phyloP scores from a whole-genome alignment of 1,140 invertebrate genomes.

The Drosophila asahinai region DNA sequence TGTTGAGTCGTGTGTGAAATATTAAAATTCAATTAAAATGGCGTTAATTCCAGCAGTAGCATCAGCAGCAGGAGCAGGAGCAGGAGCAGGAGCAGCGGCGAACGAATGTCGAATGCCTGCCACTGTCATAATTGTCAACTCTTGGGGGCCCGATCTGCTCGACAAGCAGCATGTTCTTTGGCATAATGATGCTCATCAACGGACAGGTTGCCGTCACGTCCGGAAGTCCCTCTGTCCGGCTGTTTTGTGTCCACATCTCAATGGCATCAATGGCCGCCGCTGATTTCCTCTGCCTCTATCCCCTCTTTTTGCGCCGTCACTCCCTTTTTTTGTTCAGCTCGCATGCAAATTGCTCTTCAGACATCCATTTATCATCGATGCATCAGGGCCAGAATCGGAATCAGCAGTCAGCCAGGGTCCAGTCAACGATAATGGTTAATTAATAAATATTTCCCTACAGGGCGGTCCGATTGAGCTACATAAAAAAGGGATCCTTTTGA shows the following conservation, averaged over 20 bases:
- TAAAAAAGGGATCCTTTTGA: slow-evolving; percentile 30
- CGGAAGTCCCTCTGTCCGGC: slow-evolving; percentile 15
- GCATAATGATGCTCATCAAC: slow-evolving; percentile 80
- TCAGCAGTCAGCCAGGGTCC: slow-evolving; percentile 34
- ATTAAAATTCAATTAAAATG: slow-evolving; percentile 85
- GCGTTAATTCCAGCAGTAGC: slow-evolving; percentile 79
- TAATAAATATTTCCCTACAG: slow-evolving; percentile 72
- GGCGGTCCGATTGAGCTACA: slow-evolving; percentile 27
- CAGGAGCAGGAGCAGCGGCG: slow-evolving; percentile 12
- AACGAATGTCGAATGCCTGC: slow-evolving; percentile 57
- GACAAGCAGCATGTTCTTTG: slow-evolving; percentile 65
- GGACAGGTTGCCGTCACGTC: slow-evolving; percentile 44
- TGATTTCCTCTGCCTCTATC: slow-evolving; percentile 51
- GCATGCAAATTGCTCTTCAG: slow-evolving; percentile 81
- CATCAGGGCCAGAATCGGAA: slow-evolving; percentile 37
- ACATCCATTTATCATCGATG: slow-evolving; percentile 74
- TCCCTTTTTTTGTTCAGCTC: slow-evolving; percentile 44
- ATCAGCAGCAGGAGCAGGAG: slow-evolving; percentile 32
- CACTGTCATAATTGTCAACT: slow-evolving; percentile 81
- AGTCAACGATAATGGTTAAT: slow-evolving; percentile 77
- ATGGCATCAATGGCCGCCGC: slow-evolving; percentile 54
- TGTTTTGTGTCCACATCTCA: slow-evolving; percentile 46
- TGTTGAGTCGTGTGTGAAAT: slow-evolving; percentile 80
- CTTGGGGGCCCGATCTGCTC: slow-evolving; percentile 46
- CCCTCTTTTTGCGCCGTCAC: slow-evolving; percentile 10